phyloP scores from a whole-genome alignment of 2,797 vertebrate genomes.

The Lutra lutra region DNA sequence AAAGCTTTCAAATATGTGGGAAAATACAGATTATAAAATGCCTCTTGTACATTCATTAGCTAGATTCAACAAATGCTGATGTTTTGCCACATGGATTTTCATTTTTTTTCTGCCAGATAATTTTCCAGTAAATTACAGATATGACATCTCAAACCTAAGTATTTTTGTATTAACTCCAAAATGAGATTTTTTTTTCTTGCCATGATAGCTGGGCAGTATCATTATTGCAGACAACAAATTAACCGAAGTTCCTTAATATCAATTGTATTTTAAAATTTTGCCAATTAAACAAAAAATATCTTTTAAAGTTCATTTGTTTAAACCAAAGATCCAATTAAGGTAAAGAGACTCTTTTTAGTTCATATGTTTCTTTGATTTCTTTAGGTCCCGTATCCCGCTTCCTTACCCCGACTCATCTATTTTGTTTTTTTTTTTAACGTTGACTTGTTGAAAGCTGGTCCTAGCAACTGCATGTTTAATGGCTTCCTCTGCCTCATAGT shows the following conservation, averaged over 20 bases:
- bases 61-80: not conserved
- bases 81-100: not conserved
- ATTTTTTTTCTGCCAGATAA: not conserved
- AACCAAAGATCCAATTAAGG: not conserved
- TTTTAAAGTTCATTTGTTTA: not conserved
- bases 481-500: not conserved
- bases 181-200: not conserved
- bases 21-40: not conserved
- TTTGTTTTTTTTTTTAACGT: not conserved
- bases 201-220: not conserved
- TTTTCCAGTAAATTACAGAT: not conserved
- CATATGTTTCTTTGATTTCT: not conserved
- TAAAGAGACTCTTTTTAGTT: not conserved
- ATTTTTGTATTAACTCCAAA: not conserved
- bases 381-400: accelerated
- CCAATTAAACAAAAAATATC: not conserved
- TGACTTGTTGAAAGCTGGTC: not conserved
- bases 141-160: not conserved
- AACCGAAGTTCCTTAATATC: not conserved
- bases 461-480: not conserved
- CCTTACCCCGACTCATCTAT: not conserved
- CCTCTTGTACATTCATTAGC: not conserved
- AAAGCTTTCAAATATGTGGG: not conserved
- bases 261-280: not conserved
- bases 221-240: not conserved